Evolutionary conservation across 2,888 invertebrate species (phyloP).

Genomic region (Drosophila conformis): DNA sequence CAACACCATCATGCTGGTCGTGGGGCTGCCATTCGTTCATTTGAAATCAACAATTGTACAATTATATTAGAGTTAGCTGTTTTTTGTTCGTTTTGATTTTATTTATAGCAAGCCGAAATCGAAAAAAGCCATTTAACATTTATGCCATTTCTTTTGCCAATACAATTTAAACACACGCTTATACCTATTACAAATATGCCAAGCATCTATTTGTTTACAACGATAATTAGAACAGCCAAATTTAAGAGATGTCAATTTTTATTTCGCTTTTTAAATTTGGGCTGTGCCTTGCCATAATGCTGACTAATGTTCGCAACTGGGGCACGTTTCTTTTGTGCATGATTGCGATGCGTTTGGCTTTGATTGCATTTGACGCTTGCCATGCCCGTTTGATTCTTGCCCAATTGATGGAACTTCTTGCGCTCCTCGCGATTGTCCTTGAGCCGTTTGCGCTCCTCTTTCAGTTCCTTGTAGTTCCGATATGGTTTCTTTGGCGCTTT

Average conservation of each 20-base stretch:
- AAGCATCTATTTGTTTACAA: conserved; percentile 30
- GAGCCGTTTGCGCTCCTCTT: conserved; percentile 87
- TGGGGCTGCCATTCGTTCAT: conserved; percentile 34
- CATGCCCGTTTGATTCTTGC: conserved; percentile 88
- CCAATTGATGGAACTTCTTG: conserved; percentile 86
- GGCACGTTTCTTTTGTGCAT: conserved; percentile 85
- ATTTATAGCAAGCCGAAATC: not conserved
- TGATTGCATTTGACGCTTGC: conserved; percentile 86
- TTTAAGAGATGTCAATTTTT: conserved; percentile 13
- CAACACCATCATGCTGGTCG: conserved; percentile 26
- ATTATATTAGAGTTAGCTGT: not conserved
- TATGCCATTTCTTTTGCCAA: not conserved
- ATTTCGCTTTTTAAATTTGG: conserved; percentile 76
- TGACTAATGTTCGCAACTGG: conserved; percentile 85
- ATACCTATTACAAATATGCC: not conserved
- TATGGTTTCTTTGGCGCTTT: conserved; percentile 90
- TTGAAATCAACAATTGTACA: conserved; percentile 2
- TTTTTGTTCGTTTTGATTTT: not conserved
- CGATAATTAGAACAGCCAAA: not conserved
- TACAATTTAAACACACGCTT: not conserved
- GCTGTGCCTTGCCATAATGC: conserved; percentile 83
- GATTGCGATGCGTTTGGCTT: conserved; percentile 76
- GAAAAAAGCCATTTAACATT: not conserved
- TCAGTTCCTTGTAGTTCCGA: conserved; percentile 90
- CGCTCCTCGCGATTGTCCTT: conserved; percentile 86